phyloP scores from a whole-genome alignment of 2,888 invertebrate genomes.

The Phania funesta region DNA sequence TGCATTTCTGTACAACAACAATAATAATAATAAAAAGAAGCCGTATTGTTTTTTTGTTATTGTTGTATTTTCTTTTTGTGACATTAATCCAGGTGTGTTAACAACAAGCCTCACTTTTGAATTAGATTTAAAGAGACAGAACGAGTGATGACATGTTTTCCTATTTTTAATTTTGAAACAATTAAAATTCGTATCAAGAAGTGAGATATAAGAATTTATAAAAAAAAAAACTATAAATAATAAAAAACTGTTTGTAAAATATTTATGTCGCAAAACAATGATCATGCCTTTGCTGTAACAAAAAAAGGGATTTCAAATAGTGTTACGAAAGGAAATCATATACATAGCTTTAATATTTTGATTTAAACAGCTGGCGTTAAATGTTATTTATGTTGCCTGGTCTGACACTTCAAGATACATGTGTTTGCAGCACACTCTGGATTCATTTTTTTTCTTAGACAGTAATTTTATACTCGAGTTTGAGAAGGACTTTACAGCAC shows the following conservation, averaged over 20 bases:
- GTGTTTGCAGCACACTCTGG: background rate
- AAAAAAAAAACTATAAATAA: constrained; percentile 28
- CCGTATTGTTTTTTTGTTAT: background rate
- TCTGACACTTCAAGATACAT: background rate
- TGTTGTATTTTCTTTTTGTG: constrained; percentile 27
- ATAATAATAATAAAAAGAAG: too few relatives aligned
- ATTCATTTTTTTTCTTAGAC: background rate
- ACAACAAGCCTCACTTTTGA: constrained; percentile 64
- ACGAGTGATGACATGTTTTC: constrained; percentile 55
- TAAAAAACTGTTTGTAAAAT: constrained; percentile 42
- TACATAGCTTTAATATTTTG: constrained; percentile 31
- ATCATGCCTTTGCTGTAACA: constrained; percentile 31
- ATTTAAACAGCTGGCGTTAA: constrained; percentile 50
- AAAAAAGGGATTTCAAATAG: constrained; percentile 1
- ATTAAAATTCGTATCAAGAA: constrained; percentile 39
- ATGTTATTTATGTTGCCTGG: background rate
- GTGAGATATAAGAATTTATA: background rate
- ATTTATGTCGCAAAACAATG: constrained; percentile 61
- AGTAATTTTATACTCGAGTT: background rate
- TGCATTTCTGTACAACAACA: background rate
- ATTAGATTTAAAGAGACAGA: constrained; percentile 2
- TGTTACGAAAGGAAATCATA: constrained; percentile 16
- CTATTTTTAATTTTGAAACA: constrained; percentile 29
- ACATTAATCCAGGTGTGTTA: constrained; percentile 68
- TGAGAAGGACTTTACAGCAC: background rate